Evolutionary conservation across 2,797 vertebrate species (phyloP).

Genomic region (Xenopus petersii): DNA sequence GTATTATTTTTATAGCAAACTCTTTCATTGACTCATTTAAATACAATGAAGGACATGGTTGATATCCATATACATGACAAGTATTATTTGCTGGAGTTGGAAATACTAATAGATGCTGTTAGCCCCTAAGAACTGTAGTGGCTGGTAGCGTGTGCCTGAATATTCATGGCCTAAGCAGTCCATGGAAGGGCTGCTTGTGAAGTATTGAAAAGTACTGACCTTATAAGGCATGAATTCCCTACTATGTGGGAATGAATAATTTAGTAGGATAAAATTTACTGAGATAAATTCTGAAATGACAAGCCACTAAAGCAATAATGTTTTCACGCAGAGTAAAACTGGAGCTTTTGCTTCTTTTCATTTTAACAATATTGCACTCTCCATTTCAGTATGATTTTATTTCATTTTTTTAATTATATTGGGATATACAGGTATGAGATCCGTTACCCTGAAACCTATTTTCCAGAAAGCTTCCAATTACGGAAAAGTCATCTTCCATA

Average conservation of each 20-base stretch:
- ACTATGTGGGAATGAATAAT: slow-evolving; percentile 61
- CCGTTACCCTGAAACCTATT: too few species aligned
- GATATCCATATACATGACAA: slow-evolving; percentile 73
- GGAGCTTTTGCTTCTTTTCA: too few species aligned
- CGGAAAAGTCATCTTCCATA: too few species aligned
- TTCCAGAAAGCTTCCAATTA: too few species aligned
- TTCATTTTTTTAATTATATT: too few species aligned
- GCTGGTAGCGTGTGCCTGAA: slow-evolving; percentile 59
- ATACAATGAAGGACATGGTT: slow-evolving; percentile 74
- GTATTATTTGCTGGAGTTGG: slow-evolving; percentile 77
- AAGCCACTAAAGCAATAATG: slow-evolving; percentile 6
- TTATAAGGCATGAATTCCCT: slow-evolving; percentile 56
- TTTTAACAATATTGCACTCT: too few species aligned
- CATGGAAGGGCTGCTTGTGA: slow-evolving; percentile 51
- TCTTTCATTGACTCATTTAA: slow-evolving; percentile 79
- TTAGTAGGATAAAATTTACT: slow-evolving; percentile 50
- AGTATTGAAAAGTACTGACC: slow-evolving; percentile 59
- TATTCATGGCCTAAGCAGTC: slow-evolving; percentile 64
- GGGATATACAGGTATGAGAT: too few species aligned
- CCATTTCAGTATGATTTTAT: too few species aligned
- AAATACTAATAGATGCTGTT: slow-evolving; percentile 70
- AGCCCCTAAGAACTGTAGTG: slow-evolving; percentile 65
- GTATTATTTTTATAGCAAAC: slow-evolving; percentile 64
- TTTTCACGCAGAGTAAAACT: too few species aligned
- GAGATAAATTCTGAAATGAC: slow-evolving; percentile 20